phyloP scores from a whole-genome alignment of 2,888 invertebrate genomes.

The Elysia crispata region DNA sequence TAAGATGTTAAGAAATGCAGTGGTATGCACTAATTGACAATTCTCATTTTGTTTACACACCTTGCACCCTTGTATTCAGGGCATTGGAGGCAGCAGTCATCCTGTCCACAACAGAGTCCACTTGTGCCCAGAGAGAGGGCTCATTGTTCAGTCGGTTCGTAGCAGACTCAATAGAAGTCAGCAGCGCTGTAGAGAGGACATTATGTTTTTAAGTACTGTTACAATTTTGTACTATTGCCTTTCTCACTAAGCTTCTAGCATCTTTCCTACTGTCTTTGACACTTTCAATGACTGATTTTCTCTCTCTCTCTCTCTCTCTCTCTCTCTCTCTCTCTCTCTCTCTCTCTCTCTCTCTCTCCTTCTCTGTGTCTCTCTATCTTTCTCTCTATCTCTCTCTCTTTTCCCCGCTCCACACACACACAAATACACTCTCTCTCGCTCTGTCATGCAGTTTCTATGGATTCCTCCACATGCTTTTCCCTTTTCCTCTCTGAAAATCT shows the following conservation, averaged over 20 bases:
- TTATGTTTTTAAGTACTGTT: too few relatives aligned
- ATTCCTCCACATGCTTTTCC: too few relatives aligned
- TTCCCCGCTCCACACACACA: not conserved
- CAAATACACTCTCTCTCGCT: not conserved
- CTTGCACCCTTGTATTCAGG: slow-evolving; percentile 33
- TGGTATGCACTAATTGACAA: too few relatives aligned
- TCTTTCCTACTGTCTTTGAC: too few relatives aligned
- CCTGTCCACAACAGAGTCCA: slow-evolving; percentile 2
- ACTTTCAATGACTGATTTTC: not conserved
- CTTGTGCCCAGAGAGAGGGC: slow-evolving; percentile 20
- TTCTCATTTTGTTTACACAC: not conserved
- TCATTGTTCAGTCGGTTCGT: slow-evolving; percentile 26
- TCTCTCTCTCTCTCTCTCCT: not conserved
- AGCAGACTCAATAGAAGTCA: slow-evolving; percentile 23
- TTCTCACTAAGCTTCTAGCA: too few relatives aligned
- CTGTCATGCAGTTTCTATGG: too few relatives aligned
- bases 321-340: slow-evolving; percentile 14
- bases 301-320: slow-evolving; percentile 14
- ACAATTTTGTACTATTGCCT: too few relatives aligned
- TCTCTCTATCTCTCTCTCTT: not conserved
- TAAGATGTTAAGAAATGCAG: too few relatives aligned
- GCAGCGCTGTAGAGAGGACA: not conserved
- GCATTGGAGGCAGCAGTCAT: slow-evolving; percentile 31
- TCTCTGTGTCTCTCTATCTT: not conserved
- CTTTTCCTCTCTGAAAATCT: too few relatives aligned